Conservation (phyloP, 2,888 invertebrate species). For the Cheiracanthium punctorium region DNA sequence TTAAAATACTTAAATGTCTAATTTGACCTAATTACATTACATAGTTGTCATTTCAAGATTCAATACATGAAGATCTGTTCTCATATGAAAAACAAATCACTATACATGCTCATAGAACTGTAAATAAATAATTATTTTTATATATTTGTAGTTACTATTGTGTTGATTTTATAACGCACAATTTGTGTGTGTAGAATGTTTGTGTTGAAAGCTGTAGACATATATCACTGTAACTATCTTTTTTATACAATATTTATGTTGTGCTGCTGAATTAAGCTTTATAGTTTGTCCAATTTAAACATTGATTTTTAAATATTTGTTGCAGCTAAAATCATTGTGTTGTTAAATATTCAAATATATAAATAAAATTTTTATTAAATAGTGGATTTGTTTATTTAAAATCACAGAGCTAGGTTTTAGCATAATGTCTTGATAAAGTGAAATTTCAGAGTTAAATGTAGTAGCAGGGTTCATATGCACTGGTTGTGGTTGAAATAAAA, state of each 20-base stretch:
- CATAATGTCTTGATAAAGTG: no score
- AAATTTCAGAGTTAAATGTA: no score
- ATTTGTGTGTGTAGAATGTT: slow-evolving; percentile 43
- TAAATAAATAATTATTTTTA: slow-evolving; percentile 52
- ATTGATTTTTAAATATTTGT: slow-evolving; percentile 1
- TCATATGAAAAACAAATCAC: background rate
- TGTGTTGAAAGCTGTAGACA: slow-evolving; percentile 8
- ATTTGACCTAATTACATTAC: no score
- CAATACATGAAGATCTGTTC: slow-evolving; percentile 1
- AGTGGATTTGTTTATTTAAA: no score
- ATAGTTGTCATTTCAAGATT: no score
- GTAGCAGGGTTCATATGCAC: no score
- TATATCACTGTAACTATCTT: background rate
- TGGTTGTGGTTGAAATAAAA: no score
- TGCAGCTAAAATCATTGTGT: slow-evolving; percentile 19
- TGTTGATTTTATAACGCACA: slow-evolving; percentile 60
- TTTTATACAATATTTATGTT: slow-evolving; percentile 4
- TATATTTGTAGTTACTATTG: slow-evolving; percentile 57
- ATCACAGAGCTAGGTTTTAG: no score
- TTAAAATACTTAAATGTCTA: no score
- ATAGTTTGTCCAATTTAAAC: slow-evolving; percentile 5
- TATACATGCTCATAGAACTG: slow-evolving; percentile 44
- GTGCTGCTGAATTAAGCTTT: background rate
- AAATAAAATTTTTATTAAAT: slow-evolving; percentile 19
- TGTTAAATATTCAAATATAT: slow-evolving; percentile 14